Conservation (phyloP, 1,140 invertebrate genomes). For the Caenorhabditis inopinata region DNA sequence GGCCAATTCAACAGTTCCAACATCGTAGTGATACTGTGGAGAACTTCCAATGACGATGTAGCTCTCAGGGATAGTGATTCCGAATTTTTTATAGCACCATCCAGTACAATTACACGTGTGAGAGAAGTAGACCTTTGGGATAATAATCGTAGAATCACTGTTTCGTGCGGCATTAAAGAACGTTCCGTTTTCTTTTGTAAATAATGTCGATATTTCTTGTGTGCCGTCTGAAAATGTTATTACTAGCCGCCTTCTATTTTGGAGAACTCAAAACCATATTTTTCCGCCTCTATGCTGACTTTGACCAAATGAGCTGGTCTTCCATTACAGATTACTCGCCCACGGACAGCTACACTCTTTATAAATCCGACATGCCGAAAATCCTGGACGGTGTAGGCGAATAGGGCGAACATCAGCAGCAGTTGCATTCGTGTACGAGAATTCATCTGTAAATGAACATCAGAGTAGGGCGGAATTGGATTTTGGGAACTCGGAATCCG, state of each 20-base stretch:
- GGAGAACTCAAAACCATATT: constrained; percentile 39
- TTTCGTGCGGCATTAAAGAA: neutral
- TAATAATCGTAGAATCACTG: neutral
- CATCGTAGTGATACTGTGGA: constrained; percentile 8
- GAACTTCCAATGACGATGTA: neutral
- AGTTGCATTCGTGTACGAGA: neutral
- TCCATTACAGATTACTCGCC: constrained; percentile 56
- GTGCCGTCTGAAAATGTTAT: neutral
- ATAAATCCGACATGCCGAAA: constrained; percentile 27
- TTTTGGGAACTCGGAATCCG: neutral
- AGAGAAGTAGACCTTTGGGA: constrained; percentile 22
- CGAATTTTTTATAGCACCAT: constrained; percentile 13
- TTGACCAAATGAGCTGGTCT: constrained; percentile 53
- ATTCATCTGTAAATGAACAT: neutral
- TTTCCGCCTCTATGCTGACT: constrained; percentile 61
- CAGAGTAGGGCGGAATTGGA: neutral
- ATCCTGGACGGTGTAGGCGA: neutral
- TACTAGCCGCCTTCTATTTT: neutral
- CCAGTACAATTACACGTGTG: constrained; percentile 7
- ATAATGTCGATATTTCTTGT: neutral
- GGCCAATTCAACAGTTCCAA: constrained; percentile 22
- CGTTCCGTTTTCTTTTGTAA: neutral
- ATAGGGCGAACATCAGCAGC: neutral
- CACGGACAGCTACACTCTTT: constrained; percentile 56
- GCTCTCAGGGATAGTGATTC: constrained; percentile 2